A percentile compares a stretch with the other conserved stretches of the same genome.
These are phyloP conservation scores for Cranoglanis bouderius DNA, from an alignment of 2,113 vertebrate species.

Conservation along the genomic window DNA sequence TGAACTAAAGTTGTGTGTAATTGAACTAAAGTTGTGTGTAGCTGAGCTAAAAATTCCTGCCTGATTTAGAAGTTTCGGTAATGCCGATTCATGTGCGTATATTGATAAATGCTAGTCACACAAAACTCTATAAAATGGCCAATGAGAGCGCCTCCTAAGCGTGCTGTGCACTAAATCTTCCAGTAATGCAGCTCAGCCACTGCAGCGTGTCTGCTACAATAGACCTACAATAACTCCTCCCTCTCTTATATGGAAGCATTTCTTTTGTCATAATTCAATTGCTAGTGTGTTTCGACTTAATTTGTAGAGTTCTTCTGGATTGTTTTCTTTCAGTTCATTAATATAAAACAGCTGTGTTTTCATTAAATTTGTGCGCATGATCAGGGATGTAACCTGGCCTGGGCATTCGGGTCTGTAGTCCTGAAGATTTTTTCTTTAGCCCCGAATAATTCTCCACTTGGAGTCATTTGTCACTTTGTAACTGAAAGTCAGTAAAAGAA, in stretches of 20 bases:
- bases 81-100: not conserved
- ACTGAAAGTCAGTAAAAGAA: too few relatives aligned
- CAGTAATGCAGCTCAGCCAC: not conserved
- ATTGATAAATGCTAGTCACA: not conserved
- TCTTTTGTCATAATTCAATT: not conserved
- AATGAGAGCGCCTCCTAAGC: not conserved
- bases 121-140: not conserved
- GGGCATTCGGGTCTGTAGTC: too few relatives aligned
- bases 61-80: not conserved
- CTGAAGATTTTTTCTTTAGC: too few relatives aligned
- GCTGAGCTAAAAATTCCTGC: not conserved
- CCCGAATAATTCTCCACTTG: too few relatives aligned
- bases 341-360: not conserved
- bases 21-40: too few relatives aligned
- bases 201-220: not conserved
- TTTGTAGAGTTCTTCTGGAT: not conserved
- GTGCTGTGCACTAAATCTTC: not conserved
- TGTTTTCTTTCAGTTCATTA: not conserved
- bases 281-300: not conserved
- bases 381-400: too few relatives aligned
- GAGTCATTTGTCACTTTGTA: too few relatives aligned
- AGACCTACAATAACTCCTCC: not conserved
- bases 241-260: not conserved
- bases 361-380: not conserved
- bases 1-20: not conserved